Evolutionary conservation across 2,797 vertebrate species (phyloP), one percentile per base, ranked within the genome.

Genomic region (Gambelia wislizenii): DNA sequence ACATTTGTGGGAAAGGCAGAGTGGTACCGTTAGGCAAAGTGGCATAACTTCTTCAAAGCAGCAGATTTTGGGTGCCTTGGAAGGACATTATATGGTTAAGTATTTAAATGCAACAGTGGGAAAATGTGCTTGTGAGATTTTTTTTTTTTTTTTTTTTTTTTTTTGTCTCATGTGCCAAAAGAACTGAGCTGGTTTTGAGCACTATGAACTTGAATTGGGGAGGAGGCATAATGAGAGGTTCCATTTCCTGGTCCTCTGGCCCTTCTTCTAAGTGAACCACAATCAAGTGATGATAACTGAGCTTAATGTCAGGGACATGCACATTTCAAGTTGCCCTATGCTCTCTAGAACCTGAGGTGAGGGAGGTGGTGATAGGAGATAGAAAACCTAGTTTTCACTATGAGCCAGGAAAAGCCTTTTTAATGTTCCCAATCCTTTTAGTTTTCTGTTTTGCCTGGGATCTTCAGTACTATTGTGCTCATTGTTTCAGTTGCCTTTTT

Each of bases 251-350:
- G 13, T 54, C 52, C 52, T 54, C 12, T 54, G 52, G 52, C 52
- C 52, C 13, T 54, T 12, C 52, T 3, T 2, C 52, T 54, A 14
- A 54, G 52, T 54, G 52, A 54, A 54, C 30, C 30, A 77, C 30
- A 88, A 36, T 44, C 44, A 91, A 85, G 83, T 82, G 47, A 16
- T 86, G 87, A 72, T 78, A 47, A 87, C 30, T 86, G 87, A 93
- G 47, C 75, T 64, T 82, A n/a, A 33, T 87, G 64, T 91, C 33
- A 86, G 42, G n/a, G 87, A 87, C 52, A 89, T 89, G 89, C 18
- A 91, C 84, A 94, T 86, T 85, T 95, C 85, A 67, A 27, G 20
- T 67, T 52, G 85, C 84, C 79, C 94, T 91, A 44, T 64, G 61
- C 4, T 87, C 77, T 83, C 0, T 83, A 36, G 85, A 87, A 27